A percentile compares a stretch with the other conserved stretches of the same genome.
Conservation (phyloP, 2,888 invertebrate genomes). For the Rhingia rostrata region DNA sequence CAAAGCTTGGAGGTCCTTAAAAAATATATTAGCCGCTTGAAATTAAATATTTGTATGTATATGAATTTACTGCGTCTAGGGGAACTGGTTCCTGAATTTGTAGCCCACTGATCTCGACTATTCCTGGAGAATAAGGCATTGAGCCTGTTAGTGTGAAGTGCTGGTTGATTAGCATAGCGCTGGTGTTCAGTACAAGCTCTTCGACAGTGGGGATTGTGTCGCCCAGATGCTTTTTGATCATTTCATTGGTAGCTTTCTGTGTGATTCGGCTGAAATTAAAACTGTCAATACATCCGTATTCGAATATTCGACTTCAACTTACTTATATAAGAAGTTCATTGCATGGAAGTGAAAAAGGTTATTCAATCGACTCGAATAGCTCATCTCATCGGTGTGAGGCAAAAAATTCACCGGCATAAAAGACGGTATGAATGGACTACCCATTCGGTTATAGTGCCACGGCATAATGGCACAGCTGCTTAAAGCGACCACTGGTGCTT, state of each 20-base stretch:
- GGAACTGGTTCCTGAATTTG: constrained; percentile 80
- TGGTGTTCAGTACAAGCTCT: constrained; percentile 80
- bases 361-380: constrained; percentile 80
- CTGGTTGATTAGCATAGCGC: constrained; percentile 83
- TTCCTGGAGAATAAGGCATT: constrained; percentile 82
- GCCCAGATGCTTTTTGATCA: constrained; percentile 83
- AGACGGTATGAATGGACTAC: constrained; percentile 84
- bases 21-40: constrained; percentile 66
- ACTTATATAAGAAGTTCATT: constrained; percentile 77
- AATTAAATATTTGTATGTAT: not conserved
- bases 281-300: not conserved
- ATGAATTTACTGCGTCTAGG: constrained; percentile 77
- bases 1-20: constrained; percentile 84
- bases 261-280: constrained; percentile 76
- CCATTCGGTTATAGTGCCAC: constrained; percentile 84
- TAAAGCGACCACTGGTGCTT: constrained; percentile 85
- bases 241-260: constrained; percentile 80
- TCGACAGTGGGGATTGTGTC: constrained; percentile 82
- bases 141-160: constrained; percentile 84
- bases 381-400: constrained; percentile 82
- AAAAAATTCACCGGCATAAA: constrained; percentile 84
- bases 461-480: constrained; percentile 86
- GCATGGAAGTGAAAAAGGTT: constrained; percentile 81
- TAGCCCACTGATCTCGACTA: constrained; percentile 84
- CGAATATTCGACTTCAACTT: constrained; percentile 19